These are phyloP conservation scores for Paramuricea clavata DNA, from an alignment of 92 coral and sea anemone species.

Conservation along the genomic window DNA sequence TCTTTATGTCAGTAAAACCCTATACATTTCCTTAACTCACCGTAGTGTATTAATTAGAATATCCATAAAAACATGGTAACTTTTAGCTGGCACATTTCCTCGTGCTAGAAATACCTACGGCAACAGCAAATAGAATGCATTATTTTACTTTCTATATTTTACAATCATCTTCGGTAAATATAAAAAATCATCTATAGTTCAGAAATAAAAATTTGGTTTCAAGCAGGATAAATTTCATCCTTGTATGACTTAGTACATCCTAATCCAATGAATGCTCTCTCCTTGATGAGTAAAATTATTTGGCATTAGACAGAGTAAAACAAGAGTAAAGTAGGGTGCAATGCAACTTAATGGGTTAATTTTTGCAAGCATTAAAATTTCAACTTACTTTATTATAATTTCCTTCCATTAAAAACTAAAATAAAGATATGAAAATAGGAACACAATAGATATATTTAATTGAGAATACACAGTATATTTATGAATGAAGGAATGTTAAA, in stretches of 20 bases:
- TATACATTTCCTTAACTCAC: slow-evolving; percentile 58
- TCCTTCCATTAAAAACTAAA: slow-evolving; percentile 97
- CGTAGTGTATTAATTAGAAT: slow-evolving; percentile 91
- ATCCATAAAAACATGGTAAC: slow-evolving; percentile 98
- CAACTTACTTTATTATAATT: slow-evolving; percentile 88
- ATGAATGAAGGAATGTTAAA: not conserved
- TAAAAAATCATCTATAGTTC: too few relatives aligned
- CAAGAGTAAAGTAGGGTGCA: too few relatives aligned
- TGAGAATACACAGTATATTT: not conserved
- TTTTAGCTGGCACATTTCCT: slow-evolving; percentile 99
- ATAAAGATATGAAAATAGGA: slow-evolving; percentile 4
- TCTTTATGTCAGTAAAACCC: not conserved
- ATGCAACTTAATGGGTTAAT: not conserved
- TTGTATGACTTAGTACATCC: too few relatives aligned
- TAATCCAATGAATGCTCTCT: too few relatives aligned
- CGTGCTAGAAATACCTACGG: slow-evolving; percentile 93
- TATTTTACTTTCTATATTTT: too few relatives aligned
- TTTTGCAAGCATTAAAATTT: not conserved
- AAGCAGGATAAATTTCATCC: too few relatives aligned
- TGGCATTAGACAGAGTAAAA: too few relatives aligned
- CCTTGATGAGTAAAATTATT: too few relatives aligned
- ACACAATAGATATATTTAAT: not conserved
- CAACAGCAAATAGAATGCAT: not conserved
- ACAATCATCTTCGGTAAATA: not conserved
- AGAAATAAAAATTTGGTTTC: too few relatives aligned